These are phyloP conservation scores for Xanthorhoe designata DNA, from an alignment of 2,888 invertebrate species.

Conservation along the genomic window DNA sequence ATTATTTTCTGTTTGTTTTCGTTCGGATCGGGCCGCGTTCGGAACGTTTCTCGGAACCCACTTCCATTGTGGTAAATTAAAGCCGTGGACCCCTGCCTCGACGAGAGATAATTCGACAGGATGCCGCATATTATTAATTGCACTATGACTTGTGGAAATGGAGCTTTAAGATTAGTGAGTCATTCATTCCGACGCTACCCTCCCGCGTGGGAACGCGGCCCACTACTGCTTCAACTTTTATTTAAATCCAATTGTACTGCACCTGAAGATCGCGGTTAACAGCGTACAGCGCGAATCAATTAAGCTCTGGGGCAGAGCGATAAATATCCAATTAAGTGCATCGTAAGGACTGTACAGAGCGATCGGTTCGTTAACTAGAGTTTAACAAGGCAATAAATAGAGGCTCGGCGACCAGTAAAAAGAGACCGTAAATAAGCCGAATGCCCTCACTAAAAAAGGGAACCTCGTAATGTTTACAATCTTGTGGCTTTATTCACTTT, in stretches of 20 bases:
- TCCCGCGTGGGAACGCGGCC: conserved; percentile 77
- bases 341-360: conserved; percentile 67
- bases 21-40: conserved; percentile 83
- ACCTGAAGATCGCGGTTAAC: conserved; percentile 56
- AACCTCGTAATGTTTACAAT: conserved; percentile 85
- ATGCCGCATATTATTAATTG: conserved; percentile 86
- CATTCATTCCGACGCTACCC: conserved; percentile 77
- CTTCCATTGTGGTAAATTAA: conserved; percentile 86
- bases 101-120: conserved; percentile 85
- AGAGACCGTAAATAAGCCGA: conserved; percentile 81
- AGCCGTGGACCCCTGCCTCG: conserved; percentile 85
- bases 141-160: conserved; percentile 86
- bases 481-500: conserved; percentile 86
- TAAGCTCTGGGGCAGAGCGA: conserved; percentile 70
- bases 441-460: conserved; percentile 81
- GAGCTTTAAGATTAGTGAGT: conserved; percentile 82
- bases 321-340: conserved; percentile 79
- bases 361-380: conserved; percentile 81
- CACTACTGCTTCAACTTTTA: conserved; percentile 52
- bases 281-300: conserved; percentile 72
- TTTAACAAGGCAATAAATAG: conserved; percentile 84
- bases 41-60: conserved; percentile 83
- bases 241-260: conserved; percentile 58
- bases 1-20: conserved; percentile 86
- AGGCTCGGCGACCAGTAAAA: conserved; percentile 76